phyloP scores from a whole-genome alignment of 2,113 vertebrate genomes.

The Myanophis thanlyinensis region DNA sequence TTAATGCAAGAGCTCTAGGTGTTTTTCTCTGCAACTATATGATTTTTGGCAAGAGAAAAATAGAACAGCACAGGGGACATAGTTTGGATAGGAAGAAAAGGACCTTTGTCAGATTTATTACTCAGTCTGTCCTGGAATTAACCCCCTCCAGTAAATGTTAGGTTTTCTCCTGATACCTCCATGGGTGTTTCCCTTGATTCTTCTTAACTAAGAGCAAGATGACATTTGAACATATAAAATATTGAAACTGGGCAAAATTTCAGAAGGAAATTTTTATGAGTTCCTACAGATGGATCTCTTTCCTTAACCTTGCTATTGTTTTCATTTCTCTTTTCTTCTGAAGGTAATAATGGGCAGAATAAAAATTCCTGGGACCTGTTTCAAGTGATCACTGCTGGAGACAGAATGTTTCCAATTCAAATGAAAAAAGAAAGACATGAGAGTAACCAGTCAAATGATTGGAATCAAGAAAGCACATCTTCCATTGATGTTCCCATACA shows the following conservation, averaged over 20 bases:
- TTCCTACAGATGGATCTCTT: background rate
- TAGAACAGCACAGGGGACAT: background rate
- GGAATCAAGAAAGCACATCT: background rate
- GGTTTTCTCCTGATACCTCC: no score
- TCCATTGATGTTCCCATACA: background rate
- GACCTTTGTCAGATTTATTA: no score
- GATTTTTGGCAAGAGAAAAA: background rate
- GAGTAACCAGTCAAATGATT: background rate
- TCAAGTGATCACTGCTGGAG: background rate
- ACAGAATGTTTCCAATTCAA: background rate
- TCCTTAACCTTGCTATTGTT: background rate
- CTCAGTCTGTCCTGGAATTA: no score
- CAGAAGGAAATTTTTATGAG: background rate
- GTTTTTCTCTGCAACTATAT: background rate
- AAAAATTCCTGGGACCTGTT: background rate
- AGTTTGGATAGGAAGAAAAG: no score
- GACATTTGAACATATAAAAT: background rate
- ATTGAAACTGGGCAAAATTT: background rate
- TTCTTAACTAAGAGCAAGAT: no score
- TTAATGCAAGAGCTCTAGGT: background rate
- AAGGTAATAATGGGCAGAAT: background rate
- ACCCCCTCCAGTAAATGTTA: no score
- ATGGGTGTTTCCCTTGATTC: no score
- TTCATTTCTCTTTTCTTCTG: background rate
- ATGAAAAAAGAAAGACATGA: background rate